These are phyloP conservation scores for Melipona bicolor DNA, from an alignment of 2,888 invertebrate species.

Conservation along the genomic window DNA sequence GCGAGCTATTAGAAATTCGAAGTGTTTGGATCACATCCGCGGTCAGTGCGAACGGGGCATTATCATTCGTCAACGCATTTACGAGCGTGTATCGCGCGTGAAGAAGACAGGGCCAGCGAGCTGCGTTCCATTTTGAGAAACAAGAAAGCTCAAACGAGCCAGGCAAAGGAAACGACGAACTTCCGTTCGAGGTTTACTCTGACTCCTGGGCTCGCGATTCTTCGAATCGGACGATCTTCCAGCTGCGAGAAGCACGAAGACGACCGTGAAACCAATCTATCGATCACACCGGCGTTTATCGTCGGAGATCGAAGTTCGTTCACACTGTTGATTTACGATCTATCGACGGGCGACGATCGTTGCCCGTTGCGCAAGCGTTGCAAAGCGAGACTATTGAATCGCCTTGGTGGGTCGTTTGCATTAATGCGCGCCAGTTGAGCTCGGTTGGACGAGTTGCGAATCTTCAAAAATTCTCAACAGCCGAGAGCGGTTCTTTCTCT, in stretches of 20 bases:
- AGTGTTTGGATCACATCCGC: too few relatives aligned
- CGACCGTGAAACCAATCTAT: slow-evolving; percentile 1
- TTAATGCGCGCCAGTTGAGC: background rate
- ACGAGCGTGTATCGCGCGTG: slow-evolving; percentile 24
- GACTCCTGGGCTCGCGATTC: background rate
- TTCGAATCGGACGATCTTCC: background rate
- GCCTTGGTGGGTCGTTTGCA: background rate
- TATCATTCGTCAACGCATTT: slow-evolving; percentile 26
- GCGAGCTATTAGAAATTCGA: background rate
- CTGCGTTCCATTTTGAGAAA: background rate
- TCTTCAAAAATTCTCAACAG: background rate
- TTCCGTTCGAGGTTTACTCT: slow-evolving; percentile 8
- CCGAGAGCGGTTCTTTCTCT: background rate
- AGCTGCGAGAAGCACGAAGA: background rate
- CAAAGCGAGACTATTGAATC: background rate
- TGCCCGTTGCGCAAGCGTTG: background rate
- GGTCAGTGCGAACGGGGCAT: background rate
- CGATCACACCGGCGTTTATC: background rate
- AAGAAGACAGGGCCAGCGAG: background rate
- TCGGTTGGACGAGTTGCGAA: background rate
- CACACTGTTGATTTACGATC: background rate
- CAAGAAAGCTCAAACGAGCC: slow-evolving; percentile 4
- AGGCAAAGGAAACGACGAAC: background rate
- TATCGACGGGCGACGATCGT: background rate
- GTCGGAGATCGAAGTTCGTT: background rate